These are phyloP conservation scores for Ptilonorhynchus violaceus DNA, from an alignment of 2,113 vertebrate genomes.

Conservation along the genomic window DNA sequence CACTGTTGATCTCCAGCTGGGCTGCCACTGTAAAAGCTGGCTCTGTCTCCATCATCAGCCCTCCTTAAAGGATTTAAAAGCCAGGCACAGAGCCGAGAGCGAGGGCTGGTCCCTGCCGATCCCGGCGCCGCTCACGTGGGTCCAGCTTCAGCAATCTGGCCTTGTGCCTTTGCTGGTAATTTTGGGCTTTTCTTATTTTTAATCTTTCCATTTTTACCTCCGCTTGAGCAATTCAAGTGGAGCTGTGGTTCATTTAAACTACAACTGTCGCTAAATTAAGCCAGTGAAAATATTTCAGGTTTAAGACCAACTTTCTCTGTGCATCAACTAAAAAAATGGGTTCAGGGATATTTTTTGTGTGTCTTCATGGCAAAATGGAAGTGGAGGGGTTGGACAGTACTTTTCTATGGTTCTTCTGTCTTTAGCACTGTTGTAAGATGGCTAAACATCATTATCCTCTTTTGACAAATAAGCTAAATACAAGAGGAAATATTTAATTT, in stretches of 20 bases:
- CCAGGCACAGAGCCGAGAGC: background rate
- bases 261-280: background rate
- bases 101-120: background rate
- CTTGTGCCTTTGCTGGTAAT: background rate
- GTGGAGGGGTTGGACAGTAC: background rate
- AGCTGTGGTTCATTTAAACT: background rate
- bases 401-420: background rate
- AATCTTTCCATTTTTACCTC: conserved; percentile 5
- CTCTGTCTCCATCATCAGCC: background rate
- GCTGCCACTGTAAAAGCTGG: background rate
- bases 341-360: background rate
- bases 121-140: background rate
- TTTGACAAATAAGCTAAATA: background rate
- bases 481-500: background rate
- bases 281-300: background rate
- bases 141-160: background rate
- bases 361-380: background rate
- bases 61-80: background rate
- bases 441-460: background rate
- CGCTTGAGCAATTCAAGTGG: background rate
- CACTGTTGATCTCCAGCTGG: background rate
- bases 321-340: background rate
- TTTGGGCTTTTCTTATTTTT: conserved; percentile 1
- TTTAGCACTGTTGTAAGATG: background rate
- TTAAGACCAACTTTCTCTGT: background rate